phyloP scores from a whole-genome alignment of 2,888 invertebrate species.

The Cordylochernes scorpioides region DNA sequence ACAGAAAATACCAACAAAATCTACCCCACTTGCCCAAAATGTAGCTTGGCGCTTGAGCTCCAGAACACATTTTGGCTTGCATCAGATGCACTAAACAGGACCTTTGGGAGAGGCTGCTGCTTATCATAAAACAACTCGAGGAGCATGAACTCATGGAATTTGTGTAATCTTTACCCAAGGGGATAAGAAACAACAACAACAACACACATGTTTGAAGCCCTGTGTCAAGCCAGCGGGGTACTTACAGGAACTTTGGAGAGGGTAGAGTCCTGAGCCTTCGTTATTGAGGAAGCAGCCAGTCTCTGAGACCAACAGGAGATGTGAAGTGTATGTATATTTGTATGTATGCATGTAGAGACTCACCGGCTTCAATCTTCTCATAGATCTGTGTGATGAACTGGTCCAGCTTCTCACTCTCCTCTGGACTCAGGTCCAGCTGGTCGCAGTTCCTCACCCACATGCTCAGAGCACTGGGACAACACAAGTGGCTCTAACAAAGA shows the following conservation, averaged over 20 bases:
- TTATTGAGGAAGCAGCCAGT: slow-evolving; percentile 54
- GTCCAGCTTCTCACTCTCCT: slow-evolving; percentile 40
- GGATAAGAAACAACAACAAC: too few species aligned
- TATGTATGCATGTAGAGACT: too few species aligned
- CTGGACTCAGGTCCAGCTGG: slow-evolving; percentile 35
- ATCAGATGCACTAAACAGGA: too few species aligned
- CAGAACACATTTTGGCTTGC: too few species aligned
- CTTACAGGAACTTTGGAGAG: slow-evolving; percentile 42
- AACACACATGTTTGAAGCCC: neutral
- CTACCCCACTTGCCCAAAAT: too few species aligned
- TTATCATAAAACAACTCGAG: too few species aligned
- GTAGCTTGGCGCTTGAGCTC: too few species aligned
- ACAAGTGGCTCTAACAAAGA: neutral
- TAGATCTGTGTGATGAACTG: slow-evolving; percentile 53
- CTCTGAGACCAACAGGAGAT: slow-evolving; percentile 10
- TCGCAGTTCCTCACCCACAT: slow-evolving; percentile 56
- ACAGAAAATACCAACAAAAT: too few species aligned
- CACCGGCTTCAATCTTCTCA: slow-evolving; percentile 51
- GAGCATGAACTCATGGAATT: too few species aligned
- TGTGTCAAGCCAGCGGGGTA: slow-evolving; percentile 3
- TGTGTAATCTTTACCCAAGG: too few species aligned
- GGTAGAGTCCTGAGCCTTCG: slow-evolving; percentile 68
- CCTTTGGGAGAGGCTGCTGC: too few species aligned
- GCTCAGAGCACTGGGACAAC: slow-evolving; percentile 39
- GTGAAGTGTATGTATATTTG: too few species aligned